Evolutionary conservation across 2,888 invertebrate genomes (phyloP).

Genomic region (Nebria brevicollis): DNA sequence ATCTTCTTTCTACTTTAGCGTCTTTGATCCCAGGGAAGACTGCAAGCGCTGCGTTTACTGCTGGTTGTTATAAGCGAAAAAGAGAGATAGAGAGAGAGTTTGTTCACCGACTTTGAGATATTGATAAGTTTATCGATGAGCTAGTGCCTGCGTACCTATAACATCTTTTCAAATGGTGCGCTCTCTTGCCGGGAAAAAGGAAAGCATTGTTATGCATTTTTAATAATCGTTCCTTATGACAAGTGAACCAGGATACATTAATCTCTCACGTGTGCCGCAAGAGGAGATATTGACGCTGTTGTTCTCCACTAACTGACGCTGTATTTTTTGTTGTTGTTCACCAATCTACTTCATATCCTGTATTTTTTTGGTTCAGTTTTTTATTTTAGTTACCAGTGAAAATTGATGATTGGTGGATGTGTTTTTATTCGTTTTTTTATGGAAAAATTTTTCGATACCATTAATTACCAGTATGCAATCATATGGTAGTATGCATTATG

Average conservation of each 20-base stretch:
- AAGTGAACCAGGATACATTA: slow-evolving; percentile 38
- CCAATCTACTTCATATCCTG: background rate
- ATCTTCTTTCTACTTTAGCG: slow-evolving; percentile 15
- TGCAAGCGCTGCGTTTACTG: background rate
- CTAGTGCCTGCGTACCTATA: slow-evolving; percentile 7
- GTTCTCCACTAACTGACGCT: background rate
- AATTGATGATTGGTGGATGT: slow-evolving; percentile 31
- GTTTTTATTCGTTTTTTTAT: background rate
- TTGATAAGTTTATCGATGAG: slow-evolving; percentile 42
- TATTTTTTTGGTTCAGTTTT: background rate
- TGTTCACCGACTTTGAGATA: slow-evolving; percentile 39
- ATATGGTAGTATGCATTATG: background rate
- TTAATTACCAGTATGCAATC: slow-evolving; percentile 3
- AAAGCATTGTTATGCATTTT: slow-evolving; percentile 43
- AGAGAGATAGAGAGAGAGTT: background rate
- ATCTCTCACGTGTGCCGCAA: slow-evolving; percentile 39
- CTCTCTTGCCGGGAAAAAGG: background rate
- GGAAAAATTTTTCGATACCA: slow-evolving; percentile 29
- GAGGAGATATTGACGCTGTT: slow-evolving; percentile 6
- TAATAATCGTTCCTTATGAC: slow-evolving; percentile 46
- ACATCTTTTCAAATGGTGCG: slow-evolving; percentile 9
- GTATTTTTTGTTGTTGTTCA: background rate
- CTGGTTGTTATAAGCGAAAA: background rate
- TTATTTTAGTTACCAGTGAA: slow-evolving; percentile 18
- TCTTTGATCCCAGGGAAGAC: slow-evolving; percentile 19